Evolutionary conservation across 2,113 vertebrate genomes (phyloP), one percentile per base, ranked within the genome.

Genomic region (Enhydra lutris): DNA sequence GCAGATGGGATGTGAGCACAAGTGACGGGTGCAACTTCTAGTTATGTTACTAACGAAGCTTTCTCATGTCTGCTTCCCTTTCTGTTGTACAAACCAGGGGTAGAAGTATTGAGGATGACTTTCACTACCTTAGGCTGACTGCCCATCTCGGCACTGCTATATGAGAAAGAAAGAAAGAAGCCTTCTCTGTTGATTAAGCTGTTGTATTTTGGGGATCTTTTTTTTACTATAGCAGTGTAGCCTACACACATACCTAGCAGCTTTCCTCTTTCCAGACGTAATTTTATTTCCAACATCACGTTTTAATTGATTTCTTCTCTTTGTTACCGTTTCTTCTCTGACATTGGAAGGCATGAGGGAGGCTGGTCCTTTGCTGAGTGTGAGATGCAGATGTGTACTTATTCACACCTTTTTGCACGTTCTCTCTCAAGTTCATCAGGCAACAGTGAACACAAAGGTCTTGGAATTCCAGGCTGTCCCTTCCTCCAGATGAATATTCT

Each of bases 281-380:
- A 17, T 76, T 87, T 84, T 79, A 50, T 92, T 93, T 89, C 57
- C 7, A 89, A 15, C 13, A 67, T 50, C 31, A 11, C 39, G 1
- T 85, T 82, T 92, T 88, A 85, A 80, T 84, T 36, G 15, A 82
- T 83, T 92, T 79, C 9, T 55, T 91, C 26, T 94, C 52, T 91
- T 52, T 7, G n/a, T 55, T 79, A 34, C 17, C 3, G 29, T 92
- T 92, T 92, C 20, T 24, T 94, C 10, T 76, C 15, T 42, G 26
- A 21, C 69, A 20, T 55, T 86, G 45, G 50, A 93, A 57, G n/a
- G 4, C n/a, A 39, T 45, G 15, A 3, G 21, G 36, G 57, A 91
- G 1, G 26, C 4, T 84, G 14, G 3, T 83, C 45, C 69, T 79
- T 78, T 55, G 23, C 39, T 86, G 73, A 89, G 29, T 89, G 47